Conservation (phyloP, 2,113 vertebrate species). For the Oxyura jamaicensis region DNA sequence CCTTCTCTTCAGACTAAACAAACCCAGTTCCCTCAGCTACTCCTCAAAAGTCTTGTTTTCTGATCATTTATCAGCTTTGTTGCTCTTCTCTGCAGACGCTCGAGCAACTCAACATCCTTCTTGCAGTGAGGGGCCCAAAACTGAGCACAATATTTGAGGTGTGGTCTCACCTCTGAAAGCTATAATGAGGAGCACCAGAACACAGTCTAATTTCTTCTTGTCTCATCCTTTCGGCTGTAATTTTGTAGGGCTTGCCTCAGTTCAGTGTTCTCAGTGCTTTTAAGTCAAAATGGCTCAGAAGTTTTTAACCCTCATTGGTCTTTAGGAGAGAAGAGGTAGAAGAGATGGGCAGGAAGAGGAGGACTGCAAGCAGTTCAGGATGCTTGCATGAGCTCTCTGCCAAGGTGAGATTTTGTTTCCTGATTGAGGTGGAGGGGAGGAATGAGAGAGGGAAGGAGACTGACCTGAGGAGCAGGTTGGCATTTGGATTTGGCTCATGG, state of each 20-base stretch:
- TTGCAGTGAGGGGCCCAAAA: background rate
- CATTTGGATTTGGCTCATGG: background rate
- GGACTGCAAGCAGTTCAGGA: background rate
- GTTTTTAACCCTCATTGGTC: background rate
- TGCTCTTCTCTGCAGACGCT: background rate
- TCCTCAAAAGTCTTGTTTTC: background rate
- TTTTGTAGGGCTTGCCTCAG: background rate
- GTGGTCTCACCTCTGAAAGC: background rate
- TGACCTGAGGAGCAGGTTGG: background rate
- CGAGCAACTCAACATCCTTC: background rate
- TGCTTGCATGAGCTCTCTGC: background rate
- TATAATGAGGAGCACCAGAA: constrained; percentile 7
- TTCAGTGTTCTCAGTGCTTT: background rate
- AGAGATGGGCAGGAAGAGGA: background rate
- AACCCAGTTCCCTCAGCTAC: background rate
- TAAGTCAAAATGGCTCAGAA: background rate
- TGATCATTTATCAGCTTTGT: background rate
- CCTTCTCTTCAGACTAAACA: background rate
- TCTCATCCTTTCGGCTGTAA: background rate
- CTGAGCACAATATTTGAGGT: background rate
- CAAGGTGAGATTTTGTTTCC: background rate
- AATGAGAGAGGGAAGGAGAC: background rate
- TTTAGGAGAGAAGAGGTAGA: background rate
- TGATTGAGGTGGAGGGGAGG: rapidly evolving
- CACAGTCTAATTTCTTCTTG: constrained; percentile 26